These are phyloP conservation scores for Sarcophaga subvicina DNA, from an alignment of 2,888 invertebrate genomes.

Conservation along the genomic window DNA sequence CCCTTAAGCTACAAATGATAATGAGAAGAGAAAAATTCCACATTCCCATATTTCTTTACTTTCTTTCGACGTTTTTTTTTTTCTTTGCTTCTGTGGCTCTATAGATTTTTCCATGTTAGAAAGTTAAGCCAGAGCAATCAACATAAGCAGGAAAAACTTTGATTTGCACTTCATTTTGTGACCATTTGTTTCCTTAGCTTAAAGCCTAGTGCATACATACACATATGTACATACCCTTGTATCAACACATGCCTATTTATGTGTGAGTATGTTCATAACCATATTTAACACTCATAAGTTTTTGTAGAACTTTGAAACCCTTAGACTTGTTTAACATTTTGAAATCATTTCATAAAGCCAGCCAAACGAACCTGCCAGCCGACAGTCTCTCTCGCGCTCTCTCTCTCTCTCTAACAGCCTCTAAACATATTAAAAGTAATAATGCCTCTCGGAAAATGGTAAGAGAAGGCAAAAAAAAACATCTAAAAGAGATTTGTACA, in stretches of 20 bases:
- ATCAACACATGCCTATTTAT: neutral
- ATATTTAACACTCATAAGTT: conserved; percentile 59
- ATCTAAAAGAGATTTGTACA: conserved; percentile 28
- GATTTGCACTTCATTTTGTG: conserved; percentile 77
- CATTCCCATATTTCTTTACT: neutral
- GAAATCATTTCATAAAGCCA: conserved; percentile 26
- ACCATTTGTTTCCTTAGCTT: conserved; percentile 70
- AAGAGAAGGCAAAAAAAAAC: neutral
- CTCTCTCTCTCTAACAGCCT: neutral
- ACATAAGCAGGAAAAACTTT: conserved; percentile 75
- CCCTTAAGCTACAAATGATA: conserved; percentile 1
- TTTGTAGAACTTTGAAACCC: conserved; percentile 35
- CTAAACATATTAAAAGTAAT: conserved; percentile 10
- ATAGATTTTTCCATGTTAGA: neutral
- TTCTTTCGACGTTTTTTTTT: neutral
- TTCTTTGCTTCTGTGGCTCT: neutral
- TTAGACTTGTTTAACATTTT: conserved; percentile 37
- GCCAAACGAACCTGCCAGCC: neutral
- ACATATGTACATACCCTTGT: neutral
- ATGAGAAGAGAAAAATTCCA: neutral
- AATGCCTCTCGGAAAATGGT: neutral
- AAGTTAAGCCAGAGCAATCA: conserved; percentile 72
- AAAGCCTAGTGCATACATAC: neutral
- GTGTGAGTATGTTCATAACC: neutral
- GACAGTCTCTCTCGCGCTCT: neutral